Evolutionary conservation across 64 coral and sea anemone species (phyloP), one percentile per base, ranked within the genome.

Genomic region (Actinia equina): DNA sequence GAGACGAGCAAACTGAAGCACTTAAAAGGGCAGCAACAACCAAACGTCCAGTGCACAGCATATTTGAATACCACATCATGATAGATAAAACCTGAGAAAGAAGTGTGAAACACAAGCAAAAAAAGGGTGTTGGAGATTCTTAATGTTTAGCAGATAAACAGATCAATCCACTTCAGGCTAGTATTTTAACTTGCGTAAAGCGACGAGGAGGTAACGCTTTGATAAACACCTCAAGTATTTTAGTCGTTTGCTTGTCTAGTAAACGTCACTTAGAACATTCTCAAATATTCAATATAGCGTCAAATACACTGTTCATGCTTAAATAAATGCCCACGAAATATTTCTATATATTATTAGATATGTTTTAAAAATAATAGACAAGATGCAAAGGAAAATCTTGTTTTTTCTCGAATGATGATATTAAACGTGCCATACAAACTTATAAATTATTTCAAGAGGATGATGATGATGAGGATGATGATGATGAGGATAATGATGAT

Each of bases 251-350:
- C 69, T 74, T 74, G n/a, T 9, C 26, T 74, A 5, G 3, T 5
- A 74, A 74, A 74, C 26, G 69, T 26, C 69, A 74, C n/a, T 74
- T 30, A 74, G 69, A 74, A 74, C 69, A 74, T 74, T 74, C 69
- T 74, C 42, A 37, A 74, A 16, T 41, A 74, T 74, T 74, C 69
- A 30, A 0, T 3, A 74, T 74, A 74, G n/a, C 69, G 69, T 74
- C 26, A 74, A 18, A 26, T 26, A 74, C 12, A 22, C 69, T 37
- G 3, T 10, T 14, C 2, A 2, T 37, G 25, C 9, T 41, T 11
- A 37, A 74, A 74, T 14, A 13, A 69, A 74, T 74, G 3, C n/a
- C 3, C 25, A 30, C 12, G 3, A 11, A 26, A 74, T 10, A 41
- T 4, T 74, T 74, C 69, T 74, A 14, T 9, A 13, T 15, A 13